Conservation (phyloP, 1,140 invertebrate species). For the Argopecten irradians region DNA sequence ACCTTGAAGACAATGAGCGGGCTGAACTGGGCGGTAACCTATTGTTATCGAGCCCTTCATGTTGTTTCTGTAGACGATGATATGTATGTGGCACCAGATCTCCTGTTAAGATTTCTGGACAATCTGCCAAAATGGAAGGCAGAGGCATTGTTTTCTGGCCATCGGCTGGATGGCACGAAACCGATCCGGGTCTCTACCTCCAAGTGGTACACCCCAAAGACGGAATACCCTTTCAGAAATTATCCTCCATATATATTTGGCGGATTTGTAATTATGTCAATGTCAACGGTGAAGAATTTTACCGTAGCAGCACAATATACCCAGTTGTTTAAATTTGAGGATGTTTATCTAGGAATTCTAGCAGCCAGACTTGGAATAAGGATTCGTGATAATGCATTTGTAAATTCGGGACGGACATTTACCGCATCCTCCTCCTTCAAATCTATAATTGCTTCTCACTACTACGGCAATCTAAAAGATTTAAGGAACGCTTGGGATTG, state of each 20-base stretch:
- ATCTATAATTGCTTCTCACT: background rate
- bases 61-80: background rate
- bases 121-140: background rate
- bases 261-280: background rate
- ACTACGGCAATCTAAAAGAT: background rate
- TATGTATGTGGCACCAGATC: background rate
- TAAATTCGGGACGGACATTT: background rate
- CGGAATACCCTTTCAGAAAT: background rate
- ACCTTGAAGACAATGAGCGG: background rate
- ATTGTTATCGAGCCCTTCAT: background rate
- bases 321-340: background rate
- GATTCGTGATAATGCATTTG: background rate
- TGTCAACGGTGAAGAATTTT: background rate
- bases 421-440: background rate
- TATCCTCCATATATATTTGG: background rate
- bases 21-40: background rate
- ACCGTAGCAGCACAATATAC: background rate
- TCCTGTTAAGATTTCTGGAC: background rate
- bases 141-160: background rate
- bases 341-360: background rate
- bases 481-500: background rate
- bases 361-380: background rate
- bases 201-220: background rate
- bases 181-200: background rate
- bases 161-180: background rate